phyloP scores from a whole-genome alignment of 2,113 vertebrate species.

The Lates calcarifer region DNA sequence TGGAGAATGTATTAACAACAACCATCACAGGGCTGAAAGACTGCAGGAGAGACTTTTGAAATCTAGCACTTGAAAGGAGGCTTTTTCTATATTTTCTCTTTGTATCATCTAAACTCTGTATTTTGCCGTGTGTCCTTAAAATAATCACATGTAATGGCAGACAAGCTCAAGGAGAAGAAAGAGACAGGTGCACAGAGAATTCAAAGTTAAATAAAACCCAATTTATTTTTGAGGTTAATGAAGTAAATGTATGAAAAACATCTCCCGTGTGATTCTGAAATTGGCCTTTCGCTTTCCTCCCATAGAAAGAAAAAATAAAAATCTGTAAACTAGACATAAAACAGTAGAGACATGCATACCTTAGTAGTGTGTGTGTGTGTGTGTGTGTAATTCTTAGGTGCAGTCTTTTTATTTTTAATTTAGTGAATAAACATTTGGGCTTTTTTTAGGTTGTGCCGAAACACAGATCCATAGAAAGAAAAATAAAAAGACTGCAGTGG shows the following conservation, averaged over 20 bases:
- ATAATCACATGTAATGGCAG: conserved; percentile 43
- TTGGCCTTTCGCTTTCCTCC: conserved; percentile 11
- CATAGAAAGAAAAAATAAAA: neutral
- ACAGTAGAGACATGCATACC: neutral
- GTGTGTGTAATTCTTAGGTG: too few relatives aligned
- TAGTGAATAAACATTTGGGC: conserved; percentile 17
- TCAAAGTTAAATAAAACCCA: conserved; percentile 33
- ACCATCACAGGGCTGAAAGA: conserved; percentile 34
- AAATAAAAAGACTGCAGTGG: conserved; percentile 7
- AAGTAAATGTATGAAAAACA: conserved; percentile 31
- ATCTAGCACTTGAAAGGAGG: conserved; percentile 36
- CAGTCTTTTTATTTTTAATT: conserved; percentile 1
- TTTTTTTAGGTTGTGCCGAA: neutral
- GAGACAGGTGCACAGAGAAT: neutral
- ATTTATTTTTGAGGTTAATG: conserved; percentile 53
- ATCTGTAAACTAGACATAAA: conserved; percentile 23
- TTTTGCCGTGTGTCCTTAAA: conserved; percentile 35
- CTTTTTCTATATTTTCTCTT: conserved; percentile 40
- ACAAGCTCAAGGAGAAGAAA: conserved; percentile 23
- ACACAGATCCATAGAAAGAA: neutral
- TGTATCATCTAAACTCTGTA: conserved; percentile 24
- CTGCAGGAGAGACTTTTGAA: conserved; percentile 49
- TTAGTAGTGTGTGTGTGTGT: neutral
- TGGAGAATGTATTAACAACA: conserved; percentile 63
- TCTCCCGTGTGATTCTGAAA: conserved; percentile 34